Evolutionary conservation across 2,888 invertebrate genomes (phyloP).

Genomic region (Anthrax anthrax): DNA sequence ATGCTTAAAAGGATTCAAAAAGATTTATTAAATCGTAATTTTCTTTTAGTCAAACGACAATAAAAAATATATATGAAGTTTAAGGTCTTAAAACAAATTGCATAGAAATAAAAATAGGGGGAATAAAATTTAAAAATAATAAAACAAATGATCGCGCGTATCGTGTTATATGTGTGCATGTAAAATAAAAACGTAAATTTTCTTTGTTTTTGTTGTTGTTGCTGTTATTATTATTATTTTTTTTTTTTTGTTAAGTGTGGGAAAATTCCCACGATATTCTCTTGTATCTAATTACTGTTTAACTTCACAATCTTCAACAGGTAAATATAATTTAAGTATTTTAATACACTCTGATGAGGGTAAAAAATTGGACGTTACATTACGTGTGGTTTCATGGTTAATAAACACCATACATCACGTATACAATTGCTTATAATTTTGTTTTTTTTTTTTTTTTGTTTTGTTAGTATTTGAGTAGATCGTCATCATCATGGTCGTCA

Average conservation of each 20-base stretch:
- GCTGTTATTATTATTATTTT: no score
- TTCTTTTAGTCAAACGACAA: neutral
- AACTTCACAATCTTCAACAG: constrained; percentile 12
- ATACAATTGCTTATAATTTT: neutral
- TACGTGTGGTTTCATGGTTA: constrained; percentile 20
- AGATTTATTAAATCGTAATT: no score
- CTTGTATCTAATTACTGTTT: constrained; percentile 4
- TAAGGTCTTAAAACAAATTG: neutral
- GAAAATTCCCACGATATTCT: constrained; percentile 16
- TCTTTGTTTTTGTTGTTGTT: no score
- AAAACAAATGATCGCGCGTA: neutral
- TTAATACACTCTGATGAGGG: no score
- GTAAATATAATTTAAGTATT: no score
- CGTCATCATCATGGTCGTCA: no score
- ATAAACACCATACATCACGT: constrained; percentile 11
- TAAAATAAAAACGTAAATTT: neutral
- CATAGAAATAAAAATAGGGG: neutral
- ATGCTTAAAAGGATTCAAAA: no score
- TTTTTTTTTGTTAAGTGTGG: constrained; percentile 7
- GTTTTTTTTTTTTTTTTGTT: neutral
- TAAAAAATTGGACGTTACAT: constrained; percentile 13
- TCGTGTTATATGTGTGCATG: neutral
- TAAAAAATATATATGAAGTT: neutral
- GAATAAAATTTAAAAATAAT: no score
- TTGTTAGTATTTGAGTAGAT: no score